Conservation (phyloP, 1,140 invertebrate species). For the Calliphora vicina region DNA sequence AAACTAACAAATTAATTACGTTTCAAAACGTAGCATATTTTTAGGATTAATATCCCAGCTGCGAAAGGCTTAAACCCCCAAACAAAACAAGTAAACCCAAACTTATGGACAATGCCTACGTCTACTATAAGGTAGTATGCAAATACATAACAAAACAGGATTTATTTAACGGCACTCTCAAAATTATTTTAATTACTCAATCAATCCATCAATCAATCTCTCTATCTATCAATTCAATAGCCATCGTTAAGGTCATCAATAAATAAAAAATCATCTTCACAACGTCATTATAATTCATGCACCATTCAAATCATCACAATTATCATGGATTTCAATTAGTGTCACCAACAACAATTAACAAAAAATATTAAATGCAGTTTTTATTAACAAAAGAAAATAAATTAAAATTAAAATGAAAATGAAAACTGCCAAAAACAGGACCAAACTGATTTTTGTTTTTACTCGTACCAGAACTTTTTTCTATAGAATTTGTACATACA, state of each 20-base stretch:
- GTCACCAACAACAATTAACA: too few relatives aligned
- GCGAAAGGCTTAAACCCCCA: background rate
- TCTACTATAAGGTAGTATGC: conserved; percentile 62
- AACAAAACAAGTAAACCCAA: conserved; percentile 44
- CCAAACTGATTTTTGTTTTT: too few relatives aligned
- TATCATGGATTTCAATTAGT: background rate
- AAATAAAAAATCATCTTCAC: background rate
- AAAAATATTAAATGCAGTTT: too few relatives aligned
- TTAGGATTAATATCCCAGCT: background rate
- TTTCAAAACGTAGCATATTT: background rate
- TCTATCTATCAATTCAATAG: background rate
- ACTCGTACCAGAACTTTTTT: too few relatives aligned
- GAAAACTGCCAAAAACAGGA: too few relatives aligned
- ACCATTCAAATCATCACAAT: background rate
- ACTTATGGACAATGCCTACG: conserved; percentile 63
- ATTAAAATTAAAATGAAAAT: too few relatives aligned
- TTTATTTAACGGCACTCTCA: background rate
- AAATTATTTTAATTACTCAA: background rate
- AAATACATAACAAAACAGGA: conserved; percentile 18
- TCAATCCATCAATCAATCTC: background rate
- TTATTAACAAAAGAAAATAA: too few relatives aligned
- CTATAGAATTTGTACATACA: too few relatives aligned
- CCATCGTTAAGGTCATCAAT: background rate
- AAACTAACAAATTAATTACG: background rate
- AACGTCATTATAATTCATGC: background rate